A percentile compares a stretch with the other conserved stretches of the same genome.
Conservation (phyloP, 2,113 vertebrate species). For the Microcebus murinus region DNA sequence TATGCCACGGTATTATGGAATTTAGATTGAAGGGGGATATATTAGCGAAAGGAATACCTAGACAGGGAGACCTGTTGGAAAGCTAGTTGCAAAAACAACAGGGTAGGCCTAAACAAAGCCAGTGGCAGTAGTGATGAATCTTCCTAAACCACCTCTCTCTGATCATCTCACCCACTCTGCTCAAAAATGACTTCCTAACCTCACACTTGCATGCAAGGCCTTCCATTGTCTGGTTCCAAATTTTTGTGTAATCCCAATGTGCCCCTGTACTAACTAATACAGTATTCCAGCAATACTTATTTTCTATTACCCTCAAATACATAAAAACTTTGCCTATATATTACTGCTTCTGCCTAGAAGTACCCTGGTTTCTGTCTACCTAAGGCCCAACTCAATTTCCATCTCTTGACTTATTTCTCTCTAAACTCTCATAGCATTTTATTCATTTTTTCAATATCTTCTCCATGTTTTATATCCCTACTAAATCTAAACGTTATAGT, state of each 20-base stretch:
- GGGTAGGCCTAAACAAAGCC: not conserved
- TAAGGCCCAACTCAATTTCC: not conserved
- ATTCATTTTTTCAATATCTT: not conserved
- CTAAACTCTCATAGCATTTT: not conserved
- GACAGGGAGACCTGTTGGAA: not conserved
- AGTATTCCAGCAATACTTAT: not conserved
- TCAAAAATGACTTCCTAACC: not conserved
- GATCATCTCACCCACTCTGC: not conserved
- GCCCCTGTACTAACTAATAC: not conserved
- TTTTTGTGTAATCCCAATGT: not conserved
- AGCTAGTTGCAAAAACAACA: not conserved
- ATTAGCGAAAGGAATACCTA: not conserved
- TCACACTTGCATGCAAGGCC: not conserved
- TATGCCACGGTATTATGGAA: not conserved
- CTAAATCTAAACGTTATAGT: constrained; percentile 17
- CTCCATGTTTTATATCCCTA: not conserved
- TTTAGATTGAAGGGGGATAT: not conserved
- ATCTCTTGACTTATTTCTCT: constrained; percentile 26
- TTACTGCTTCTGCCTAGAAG: not conserved
- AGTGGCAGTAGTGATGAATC: not conserved
- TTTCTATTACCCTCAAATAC: not conserved
- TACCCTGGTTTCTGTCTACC: not conserved
- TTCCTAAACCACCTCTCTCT: not conserved
- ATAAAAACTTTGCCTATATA: not conserved
- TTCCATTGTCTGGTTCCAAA: not conserved